Conservation (phyloP, 23 tunicate species). For the Ciona savignyi region DNA sequence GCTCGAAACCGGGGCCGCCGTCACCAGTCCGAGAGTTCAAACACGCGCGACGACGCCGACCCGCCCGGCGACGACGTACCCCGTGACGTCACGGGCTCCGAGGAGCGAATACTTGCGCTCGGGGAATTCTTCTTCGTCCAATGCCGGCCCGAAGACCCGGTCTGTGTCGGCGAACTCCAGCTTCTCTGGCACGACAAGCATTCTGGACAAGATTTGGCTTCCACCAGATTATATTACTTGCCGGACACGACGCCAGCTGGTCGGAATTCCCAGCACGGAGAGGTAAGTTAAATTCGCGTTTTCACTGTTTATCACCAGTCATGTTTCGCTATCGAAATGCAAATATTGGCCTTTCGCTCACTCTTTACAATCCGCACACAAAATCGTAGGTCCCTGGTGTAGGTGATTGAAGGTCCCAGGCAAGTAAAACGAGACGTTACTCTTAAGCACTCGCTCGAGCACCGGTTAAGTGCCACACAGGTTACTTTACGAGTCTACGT, state of each 20-base stretch:
- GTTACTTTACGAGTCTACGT: too few relatives aligned
- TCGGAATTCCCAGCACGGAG: slow-evolving; percentile 35
- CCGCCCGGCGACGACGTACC: neutral
- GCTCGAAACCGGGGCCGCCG: slow-evolving; percentile 39
- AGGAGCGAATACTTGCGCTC: slow-evolving; percentile 36
- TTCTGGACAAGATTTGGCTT: slow-evolving; percentile 45
- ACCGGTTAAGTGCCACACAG: too few relatives aligned
- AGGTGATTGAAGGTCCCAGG: too few relatives aligned
- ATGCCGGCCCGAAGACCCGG: slow-evolving; percentile 54
- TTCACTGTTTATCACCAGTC: too few relatives aligned
- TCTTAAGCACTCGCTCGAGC: too few relatives aligned
- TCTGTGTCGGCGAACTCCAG: slow-evolving; percentile 48
- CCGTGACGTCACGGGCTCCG: neutral
- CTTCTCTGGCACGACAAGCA: slow-evolving; percentile 62
- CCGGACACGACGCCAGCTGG: slow-evolving; percentile 64
- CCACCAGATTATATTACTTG: slow-evolving; percentile 38
- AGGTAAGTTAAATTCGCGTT: too few relatives aligned
- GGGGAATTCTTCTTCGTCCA: slow-evolving; percentile 66
- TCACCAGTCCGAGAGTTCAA: too few relatives aligned
- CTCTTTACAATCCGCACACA: too few relatives aligned
- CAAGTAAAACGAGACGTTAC: too few relatives aligned
- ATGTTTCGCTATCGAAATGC: too few relatives aligned
- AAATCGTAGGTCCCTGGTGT: too few relatives aligned
- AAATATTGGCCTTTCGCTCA: too few relatives aligned
- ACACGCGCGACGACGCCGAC: slow-evolving; percentile 2